A percentile compares a stretch with the other conserved stretches of the same genome.
Conservation (phyloP, 2,888 invertebrate genomes). For the Furcula furcula region DNA sequence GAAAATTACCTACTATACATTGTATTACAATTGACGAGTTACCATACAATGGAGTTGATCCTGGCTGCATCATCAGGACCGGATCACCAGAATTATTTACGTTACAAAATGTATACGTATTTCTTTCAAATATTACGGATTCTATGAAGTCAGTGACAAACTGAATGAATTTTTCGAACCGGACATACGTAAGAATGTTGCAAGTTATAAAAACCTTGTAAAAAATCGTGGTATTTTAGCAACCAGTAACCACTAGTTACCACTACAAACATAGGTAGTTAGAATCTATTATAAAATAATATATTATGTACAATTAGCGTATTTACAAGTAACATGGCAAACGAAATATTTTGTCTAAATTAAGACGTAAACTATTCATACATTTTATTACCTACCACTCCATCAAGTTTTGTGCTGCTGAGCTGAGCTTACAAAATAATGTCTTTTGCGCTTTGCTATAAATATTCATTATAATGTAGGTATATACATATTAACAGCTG, state of each 20-base stretch:
- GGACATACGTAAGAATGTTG: no score
- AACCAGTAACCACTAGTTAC: constrained; percentile 25
- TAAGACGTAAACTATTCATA: constrained; percentile 36
- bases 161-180: no score
- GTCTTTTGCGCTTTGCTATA: constrained; percentile 48
- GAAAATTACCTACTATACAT: no score
- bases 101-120: no score
- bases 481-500: constrained; percentile 21
- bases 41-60: no score
- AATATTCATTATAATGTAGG: constrained; percentile 17
- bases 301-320: constrained; percentile 44
- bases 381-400: constrained; percentile 48
- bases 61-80: no score
- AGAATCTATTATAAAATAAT: constrained; percentile 31
- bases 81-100: no score
- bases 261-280: constrained; percentile 34
- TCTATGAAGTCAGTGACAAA: no score
- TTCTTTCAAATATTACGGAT: no score
- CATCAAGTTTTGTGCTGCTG: constrained; percentile 51
- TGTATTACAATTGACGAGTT: no score
- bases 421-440: constrained; percentile 33
- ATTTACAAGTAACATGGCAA: constrained; percentile 73
- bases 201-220: no score
- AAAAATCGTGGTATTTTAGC: no score
- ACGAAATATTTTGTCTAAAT: constrained; percentile 63